Conservation (phyloP, 2,888 invertebrate genomes). For the Metacarcinus magister region DNA sequence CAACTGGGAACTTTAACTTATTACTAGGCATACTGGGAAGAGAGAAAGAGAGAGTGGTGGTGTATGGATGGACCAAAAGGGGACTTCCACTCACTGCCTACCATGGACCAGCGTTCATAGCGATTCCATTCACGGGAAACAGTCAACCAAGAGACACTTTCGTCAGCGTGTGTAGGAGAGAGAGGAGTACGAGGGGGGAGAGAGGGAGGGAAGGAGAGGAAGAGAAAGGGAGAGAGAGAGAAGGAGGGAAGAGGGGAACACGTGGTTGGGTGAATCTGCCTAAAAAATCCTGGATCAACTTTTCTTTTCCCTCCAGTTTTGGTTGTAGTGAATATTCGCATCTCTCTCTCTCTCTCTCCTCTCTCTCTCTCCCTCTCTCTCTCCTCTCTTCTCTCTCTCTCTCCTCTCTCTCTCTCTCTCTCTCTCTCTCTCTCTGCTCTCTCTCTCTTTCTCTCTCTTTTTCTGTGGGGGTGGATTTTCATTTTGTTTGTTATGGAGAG, state of each 20-base stretch:
- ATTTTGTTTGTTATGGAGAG: not conserved
- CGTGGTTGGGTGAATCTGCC: not conserved
- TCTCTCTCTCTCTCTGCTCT: conserved; percentile 53
- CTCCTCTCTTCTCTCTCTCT: not conserved
- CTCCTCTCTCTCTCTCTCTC: conserved; percentile 51
- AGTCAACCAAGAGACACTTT: not conserved
- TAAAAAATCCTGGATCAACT: conserved; percentile 2
- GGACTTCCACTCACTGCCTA: not conserved
- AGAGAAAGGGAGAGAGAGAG: not conserved
- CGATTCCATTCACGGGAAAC: not conserved
- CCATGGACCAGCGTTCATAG: not conserved
- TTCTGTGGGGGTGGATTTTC: not conserved
- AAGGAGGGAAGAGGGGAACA: not conserved
- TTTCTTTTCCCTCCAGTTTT: conserved; percentile 8
- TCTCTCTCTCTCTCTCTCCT: not conserved
- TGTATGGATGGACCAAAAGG: not conserved
- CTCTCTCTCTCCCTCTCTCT: conserved; percentile 35
- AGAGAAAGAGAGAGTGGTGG: not conserved
- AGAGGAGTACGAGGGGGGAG: not conserved
- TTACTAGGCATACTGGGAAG: not conserved
- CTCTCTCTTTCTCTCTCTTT: not conserved
- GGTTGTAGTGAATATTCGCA: not conserved
- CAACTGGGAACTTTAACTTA: not conserved
- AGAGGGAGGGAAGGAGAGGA: no score
- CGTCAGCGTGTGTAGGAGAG: not conserved